These are phyloP conservation scores for Pyrrhosoma nymphula DNA, from an alignment of 2,888 invertebrate species.

Conservation along the genomic window DNA sequence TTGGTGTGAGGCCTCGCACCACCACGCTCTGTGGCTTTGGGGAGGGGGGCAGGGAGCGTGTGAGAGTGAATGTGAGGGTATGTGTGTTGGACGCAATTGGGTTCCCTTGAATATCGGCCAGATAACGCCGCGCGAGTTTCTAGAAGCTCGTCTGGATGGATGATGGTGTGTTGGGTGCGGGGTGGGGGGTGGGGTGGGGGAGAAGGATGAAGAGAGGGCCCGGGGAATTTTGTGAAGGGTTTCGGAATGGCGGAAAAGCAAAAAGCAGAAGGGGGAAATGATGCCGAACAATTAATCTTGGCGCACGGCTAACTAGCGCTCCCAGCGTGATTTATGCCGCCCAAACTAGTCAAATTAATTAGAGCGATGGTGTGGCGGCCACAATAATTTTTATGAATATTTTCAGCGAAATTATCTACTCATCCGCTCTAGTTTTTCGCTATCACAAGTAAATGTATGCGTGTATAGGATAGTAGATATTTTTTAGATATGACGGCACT, in stretches of 20 bases:
- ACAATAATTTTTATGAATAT: slow-evolving; percentile 21
- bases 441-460: not conserved
- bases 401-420: not conserved
- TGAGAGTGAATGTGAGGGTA: too few species aligned
- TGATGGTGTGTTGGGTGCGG: too few species aligned
- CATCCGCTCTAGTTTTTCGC: not conserved
- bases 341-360: slow-evolving; percentile 64
- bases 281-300: slow-evolving; percentile 65
- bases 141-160: not conserved
- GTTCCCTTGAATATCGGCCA: slow-evolving; percentile 48
- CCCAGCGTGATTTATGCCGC: slow-evolving; percentile 40
- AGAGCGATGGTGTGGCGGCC: slow-evolving; percentile 16
- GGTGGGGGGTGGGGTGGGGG: not conserved
- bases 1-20: slow-evolving; percentile 10
- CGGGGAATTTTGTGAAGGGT: not conserved
- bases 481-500: not conserved
- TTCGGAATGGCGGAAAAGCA: not conserved
- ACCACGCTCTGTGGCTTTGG: not conserved
- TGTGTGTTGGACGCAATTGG: slow-evolving; percentile 29
- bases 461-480: not conserved
- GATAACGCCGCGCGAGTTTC: slow-evolving; percentile 29
- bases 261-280: slow-evolving; percentile 57
- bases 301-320: slow-evolving; percentile 40
- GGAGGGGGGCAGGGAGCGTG: not conserved
- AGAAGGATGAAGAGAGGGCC: not conserved